Base-by-base conservation (phyloP, 1,140 invertebrate species). In the Stegodyphus mimosarum region DNA sequence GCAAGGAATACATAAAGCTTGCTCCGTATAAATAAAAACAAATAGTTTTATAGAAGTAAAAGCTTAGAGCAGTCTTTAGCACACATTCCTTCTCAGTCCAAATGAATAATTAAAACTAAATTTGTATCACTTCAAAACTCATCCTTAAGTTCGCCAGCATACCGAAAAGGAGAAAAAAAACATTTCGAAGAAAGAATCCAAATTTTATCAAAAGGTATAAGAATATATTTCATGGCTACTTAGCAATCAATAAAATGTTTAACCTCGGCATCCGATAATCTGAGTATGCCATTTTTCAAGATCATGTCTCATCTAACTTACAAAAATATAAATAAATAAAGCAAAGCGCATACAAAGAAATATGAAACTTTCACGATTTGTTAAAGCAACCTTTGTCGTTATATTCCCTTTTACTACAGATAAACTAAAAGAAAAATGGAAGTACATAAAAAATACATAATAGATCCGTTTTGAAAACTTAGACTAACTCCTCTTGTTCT, bases 391-490 rank as follows among this genome's bases (percentile, higher is more conserved):
- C 50, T 73, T 83, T 74, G 63, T 73, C 80, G 17, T 55, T 81
- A 63, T 50, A 63, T 63, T 33, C 33, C 33, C 33, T 73, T 73
- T 63, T 64, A 33, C 60, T 73, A 53, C 17, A 52, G 60, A 52
- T 83, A 67, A 67, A 52, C 17, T 71, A 83, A 69, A 74, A 74
- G 15, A 66, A 72, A 72, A 60, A 70, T 33, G 75, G 17, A 70
- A 79, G 70, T 50, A 74, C 60, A 73, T 83, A 83, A 83, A 81
- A 83, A 81, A 81, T 81, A 74, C 80, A 83, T 83, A 83, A 74
- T 83, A 83, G 70, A 83, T 83, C 80, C 80, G 74, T 83, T 83
- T 74, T 83, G 70, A 74, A 83, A 83, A 81, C 64, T 81, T 81
- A 67, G 78, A 70, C 69, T 81, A 83, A 83, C 80, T 83, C 53